Evolutionary conservation across 1,140 invertebrate species (phyloP), one percentile per base, ranked within the genome.

Genomic region (Sycophila sp.): DNA sequence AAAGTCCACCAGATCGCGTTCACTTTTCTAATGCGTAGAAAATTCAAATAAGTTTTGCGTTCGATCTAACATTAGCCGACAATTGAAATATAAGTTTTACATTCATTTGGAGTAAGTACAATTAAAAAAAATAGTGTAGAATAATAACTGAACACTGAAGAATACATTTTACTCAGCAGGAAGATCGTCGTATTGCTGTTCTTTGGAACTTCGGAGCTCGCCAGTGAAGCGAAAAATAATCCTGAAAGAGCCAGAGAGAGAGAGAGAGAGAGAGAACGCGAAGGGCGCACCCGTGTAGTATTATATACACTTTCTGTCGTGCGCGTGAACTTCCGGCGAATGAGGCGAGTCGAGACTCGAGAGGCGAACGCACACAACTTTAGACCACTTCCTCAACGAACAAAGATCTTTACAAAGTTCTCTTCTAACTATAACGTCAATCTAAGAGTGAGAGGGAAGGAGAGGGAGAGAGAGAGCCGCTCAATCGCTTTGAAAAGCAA

Each of bases 181-280:
- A n/a, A n/a, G n/a, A n/a, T 45, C 38, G 38, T 68, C 34, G 24
- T 32, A 79, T 66, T 66, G 24, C 17, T 28, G 45, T 38, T 45
- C 47, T 58, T 67, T 67, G 32, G 58, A 45, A 24, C 32, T n/a
- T 32, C 30, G 32, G 32, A 13, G n/a, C 45, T 2, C 2, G 17
- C 60, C 84, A 85, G 79, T 83, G 83, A 85, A 85, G 84, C 83
- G 84, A 85, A 79, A 85, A 85, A 85, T 85, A 80, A 77, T 71
- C 75, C 71, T n/a, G n/a, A n/a, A n/a, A n/a, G 68, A 72, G 45
- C 3, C n/a, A 60, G 30, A 32, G 34, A 42, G 26, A 40, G 42
- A 65, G 53, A 34, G 28, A 36, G 45, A 49, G 19, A 15, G 47
- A 51, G 22, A 36, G 19, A 53, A 8, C 1, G 36, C n/a, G 55